A percentile compares a stretch with the other conserved stretches of the same genome.
Evolutionary conservation across 2,888 invertebrate species (phyloP).

Genomic region (Caenorhabditis doughertyi): DNA sequence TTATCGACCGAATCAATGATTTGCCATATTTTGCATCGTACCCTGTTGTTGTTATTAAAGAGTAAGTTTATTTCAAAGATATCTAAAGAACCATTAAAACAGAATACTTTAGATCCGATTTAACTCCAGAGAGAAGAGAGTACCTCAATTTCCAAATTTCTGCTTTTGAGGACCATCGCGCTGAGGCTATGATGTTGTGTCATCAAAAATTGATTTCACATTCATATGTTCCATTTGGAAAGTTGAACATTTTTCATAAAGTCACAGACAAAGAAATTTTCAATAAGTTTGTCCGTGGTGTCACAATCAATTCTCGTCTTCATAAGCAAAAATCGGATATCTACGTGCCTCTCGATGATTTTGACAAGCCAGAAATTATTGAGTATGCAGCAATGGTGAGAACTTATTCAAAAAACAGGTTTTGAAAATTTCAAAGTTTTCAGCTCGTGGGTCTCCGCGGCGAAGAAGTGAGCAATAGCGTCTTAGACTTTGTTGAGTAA

Average conservation of each 20-base stretch:
- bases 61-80: constrained; percentile 4
- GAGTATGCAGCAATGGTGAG: constrained; percentile 5
- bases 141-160: neutral
- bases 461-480: neutral
- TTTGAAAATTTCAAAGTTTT: neutral
- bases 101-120: neutral
- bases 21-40: neutral
- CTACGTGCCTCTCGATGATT: neutral
- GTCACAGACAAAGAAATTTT: neutral
- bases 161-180: neutral
- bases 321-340: neutral
- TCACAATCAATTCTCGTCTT: neutral
- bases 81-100: neutral
- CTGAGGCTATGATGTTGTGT: neutral
- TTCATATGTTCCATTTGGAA: constrained; percentile 12
- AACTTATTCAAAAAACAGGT: neutral
- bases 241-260: constrained; percentile 15
- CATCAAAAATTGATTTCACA: neutral
- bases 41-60: neutral
- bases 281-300: neutral
- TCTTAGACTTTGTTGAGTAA: constrained; percentile 27
- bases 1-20: neutral
- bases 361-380: neutral
- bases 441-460: constrained; percentile 19
- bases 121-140: neutral